phyloP scores from a whole-genome alignment of 92 coral and sea anemone genomes.

The Actinernus sp. region DNA sequence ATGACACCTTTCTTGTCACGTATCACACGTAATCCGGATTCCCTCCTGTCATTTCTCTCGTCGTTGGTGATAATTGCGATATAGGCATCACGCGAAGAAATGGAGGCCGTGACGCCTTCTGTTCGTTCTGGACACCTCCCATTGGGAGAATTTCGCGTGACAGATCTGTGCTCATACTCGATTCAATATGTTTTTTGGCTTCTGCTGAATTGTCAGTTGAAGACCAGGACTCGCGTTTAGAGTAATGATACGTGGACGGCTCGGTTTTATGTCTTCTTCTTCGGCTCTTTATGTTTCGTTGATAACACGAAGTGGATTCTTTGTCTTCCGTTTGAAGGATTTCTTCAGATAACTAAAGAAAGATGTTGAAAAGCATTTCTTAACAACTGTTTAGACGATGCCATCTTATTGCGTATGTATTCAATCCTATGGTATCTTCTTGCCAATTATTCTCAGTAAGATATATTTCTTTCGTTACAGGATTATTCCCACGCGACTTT shows the following conservation, averaged over 20 bases:
- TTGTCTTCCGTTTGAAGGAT: constrained; percentile 27
- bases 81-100: constrained; percentile 68
- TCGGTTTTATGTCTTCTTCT: constrained; percentile 64
- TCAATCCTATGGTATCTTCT: too few species aligned
- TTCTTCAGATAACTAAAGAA: constrained; percentile 52
- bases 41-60: constrained; percentile 87
- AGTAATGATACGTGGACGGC: constrained; percentile 62
- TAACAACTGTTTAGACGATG: too few species aligned
- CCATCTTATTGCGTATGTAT: too few species aligned
- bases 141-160: constrained; percentile 22
- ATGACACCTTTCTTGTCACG: too few species aligned
- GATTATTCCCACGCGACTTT: too few species aligned
- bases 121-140: constrained; percentile 14
- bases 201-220: constrained; percentile 78
- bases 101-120: constrained; percentile 34
- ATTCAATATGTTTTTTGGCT: constrained; percentile 30
- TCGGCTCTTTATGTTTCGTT: constrained; percentile 45
- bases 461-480: too few species aligned
- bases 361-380: constrained; percentile 18
- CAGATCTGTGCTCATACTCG: constrained; percentile 14
- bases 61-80: constrained; percentile 65
- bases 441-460: too few species aligned
- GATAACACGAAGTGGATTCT: constrained; percentile 41
- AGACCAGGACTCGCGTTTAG: constrained; percentile 77
- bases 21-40: constrained; percentile 87